A percentile compares a stretch with the other conserved stretches of the same genome.
Evolutionary conservation across 2,888 invertebrate genomes (phyloP).

Genomic region (Tuta absoluta): DNA sequence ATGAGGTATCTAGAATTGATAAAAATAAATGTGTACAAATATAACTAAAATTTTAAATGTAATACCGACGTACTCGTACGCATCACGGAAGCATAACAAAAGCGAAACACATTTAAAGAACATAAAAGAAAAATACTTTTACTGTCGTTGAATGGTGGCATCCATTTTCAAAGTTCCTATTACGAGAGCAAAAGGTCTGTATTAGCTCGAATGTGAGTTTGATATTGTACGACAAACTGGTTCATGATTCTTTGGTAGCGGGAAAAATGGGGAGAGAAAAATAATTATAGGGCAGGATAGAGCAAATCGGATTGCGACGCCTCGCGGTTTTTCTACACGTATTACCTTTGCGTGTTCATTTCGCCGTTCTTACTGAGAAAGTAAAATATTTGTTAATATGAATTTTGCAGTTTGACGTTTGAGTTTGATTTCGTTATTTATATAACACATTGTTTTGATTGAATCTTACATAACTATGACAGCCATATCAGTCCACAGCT

Average conservation of each 20-base stretch:
- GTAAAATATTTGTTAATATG: not conserved
- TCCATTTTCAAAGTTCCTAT: constrained; percentile 24
- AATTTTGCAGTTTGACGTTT: not conserved
- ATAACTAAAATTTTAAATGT: constrained; percentile 16
- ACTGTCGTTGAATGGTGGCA: constrained; percentile 43
- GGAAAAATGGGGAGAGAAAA: constrained; percentile 54
- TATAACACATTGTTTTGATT: too few relatives aligned
- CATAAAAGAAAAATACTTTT: constrained; percentile 63
- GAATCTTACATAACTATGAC: too few relatives aligned
- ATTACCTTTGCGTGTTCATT: constrained; percentile 17
- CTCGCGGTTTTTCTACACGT: constrained; percentile 32
- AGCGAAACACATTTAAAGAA: constrained; percentile 55
- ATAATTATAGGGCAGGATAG: constrained; percentile 56
- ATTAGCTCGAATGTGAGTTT: constrained; percentile 18
- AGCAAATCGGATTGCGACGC: constrained; percentile 51
- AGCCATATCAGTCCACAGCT: too few relatives aligned
- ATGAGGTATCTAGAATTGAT: too few relatives aligned
- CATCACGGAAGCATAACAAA: constrained; percentile 45
- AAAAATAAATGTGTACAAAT: constrained; percentile 33
- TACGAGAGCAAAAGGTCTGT: not conserved
- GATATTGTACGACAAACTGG: constrained; percentile 34
- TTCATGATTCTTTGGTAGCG: constrained; percentile 65
- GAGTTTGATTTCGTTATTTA: not conserved
- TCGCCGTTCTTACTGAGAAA: not conserved
- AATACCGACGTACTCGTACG: not conserved